Percentiles rank a stretch among this genome's conserved stretches.
Evolutionary conservation across 2,888 invertebrate species (phyloP).

Genomic region (Troilus luridus): DNA sequence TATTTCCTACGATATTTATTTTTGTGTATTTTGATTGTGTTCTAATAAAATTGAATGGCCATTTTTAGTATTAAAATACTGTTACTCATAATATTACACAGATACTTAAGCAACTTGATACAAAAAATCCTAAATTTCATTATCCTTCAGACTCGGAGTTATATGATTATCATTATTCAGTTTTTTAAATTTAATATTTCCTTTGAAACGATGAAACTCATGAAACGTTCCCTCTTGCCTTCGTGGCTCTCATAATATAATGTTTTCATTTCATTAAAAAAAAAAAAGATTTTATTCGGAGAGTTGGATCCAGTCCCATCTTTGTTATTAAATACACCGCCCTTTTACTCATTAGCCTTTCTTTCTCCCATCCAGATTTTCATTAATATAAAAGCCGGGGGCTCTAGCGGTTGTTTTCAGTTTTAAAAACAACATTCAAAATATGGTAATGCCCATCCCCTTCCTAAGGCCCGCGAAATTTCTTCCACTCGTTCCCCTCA

Average conservation of each 20-base stretch:
- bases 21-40: too few relatives aligned
- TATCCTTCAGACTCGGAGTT: too few relatives aligned
- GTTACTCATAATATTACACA: too few relatives aligned
- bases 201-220: background rate
- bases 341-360: slow-evolving; percentile 34
- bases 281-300: background rate
- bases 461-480: background rate
- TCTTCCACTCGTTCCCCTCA: background rate
- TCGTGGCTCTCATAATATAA: background rate
- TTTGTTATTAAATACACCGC: slow-evolving; percentile 9
- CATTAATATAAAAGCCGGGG: slow-evolving; percentile 32
- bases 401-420: background rate
- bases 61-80: too few relatives aligned
- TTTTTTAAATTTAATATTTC: background rate
- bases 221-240: background rate
- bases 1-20: too few relatives aligned
- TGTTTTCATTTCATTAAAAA: background rate
- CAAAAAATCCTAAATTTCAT: too few relatives aligned
- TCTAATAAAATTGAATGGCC: too few relatives aligned
- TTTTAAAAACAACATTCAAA: slow-evolving; percentile 32
- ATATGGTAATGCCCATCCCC: slow-evolving; percentile 42
- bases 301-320: background rate
- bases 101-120: too few relatives aligned
- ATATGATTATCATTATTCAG: too few relatives aligned
- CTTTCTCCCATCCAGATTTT: background rate